Evolutionary conservation across 2,888 invertebrate genomes (phyloP), one percentile per base, ranked within the genome.

Genomic region (Cephus runcator): DNA sequence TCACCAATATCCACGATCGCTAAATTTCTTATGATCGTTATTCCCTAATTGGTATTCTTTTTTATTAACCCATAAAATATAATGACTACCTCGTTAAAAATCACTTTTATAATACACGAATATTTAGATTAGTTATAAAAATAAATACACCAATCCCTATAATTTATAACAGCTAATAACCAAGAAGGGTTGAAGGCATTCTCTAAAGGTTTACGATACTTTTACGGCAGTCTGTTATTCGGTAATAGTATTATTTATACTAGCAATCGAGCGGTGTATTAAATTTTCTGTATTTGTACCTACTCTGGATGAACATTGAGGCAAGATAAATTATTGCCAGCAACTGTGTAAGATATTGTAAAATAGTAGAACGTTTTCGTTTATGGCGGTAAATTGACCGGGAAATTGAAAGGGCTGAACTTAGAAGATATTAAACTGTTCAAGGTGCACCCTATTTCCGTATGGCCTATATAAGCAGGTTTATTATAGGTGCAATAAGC

Each of bases 371-470:
- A 34, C 71, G 71, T 71, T 31, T 31, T 23, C 31, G 71, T 34
- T 71, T 71, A 71, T 71, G 33, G 15, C 12, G 12, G 71, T 31
- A 71, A 71, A 71, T 71, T 71, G 34, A 71, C 71, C 12, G 71
- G 11, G 71, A 71, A 71, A 71, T 71, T 71, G 71, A 71, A 71
- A 71, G 34, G 33, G 71, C 71, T 71, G 31, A 71, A 33, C 56
- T 56, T 56, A 56, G 56, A 56, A 56, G 56, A 56, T 56, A 56
- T 56, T 56, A 56, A 56, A 56, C 23, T 56, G 56, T 56, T 56
- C 9, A 56, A 56, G 56, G 56, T 56, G 56, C 23, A 56, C 56
- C 56, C 23, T 56, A 56, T 56, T 56, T 56, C 56, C 56, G 56
- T 56, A 56, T 56, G 56, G 9, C 23, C 56, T 56, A 23, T 56